Percentiles rank a stretch among this genome's conserved stretches.
Conservation (phyloP, 2,113 vertebrate genomes). For the Takifugu bimaculatus region DNA sequence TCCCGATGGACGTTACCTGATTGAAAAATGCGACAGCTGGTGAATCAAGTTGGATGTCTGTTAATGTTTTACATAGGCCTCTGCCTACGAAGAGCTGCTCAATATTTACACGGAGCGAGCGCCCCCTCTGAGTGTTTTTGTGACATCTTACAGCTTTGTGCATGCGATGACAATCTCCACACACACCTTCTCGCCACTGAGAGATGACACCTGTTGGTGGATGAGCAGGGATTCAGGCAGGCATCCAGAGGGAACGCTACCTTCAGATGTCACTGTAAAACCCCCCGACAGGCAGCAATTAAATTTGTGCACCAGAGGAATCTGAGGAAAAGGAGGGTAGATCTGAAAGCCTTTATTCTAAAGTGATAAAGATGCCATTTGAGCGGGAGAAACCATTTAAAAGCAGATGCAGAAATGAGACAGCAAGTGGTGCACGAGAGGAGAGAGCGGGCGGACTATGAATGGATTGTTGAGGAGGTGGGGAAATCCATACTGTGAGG, state of each 20-base stretch:
- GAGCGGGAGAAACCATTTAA: conserved; percentile 16
- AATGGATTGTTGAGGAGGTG: background rate
- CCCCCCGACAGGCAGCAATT: conserved; percentile 35
- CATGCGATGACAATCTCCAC: conserved; percentile 24
- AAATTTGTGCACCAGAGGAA: conserved; percentile 52
- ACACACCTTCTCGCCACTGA: conserved; percentile 10
- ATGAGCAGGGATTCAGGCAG: conserved; percentile 26
- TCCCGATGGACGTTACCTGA: conserved; percentile 42
- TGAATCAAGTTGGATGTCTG: conserved; percentile 24
- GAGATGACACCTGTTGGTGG: conserved; percentile 3
- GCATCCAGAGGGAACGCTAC: conserved; percentile 37
- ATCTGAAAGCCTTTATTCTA: conserved; percentile 30
- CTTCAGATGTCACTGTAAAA: conserved; percentile 52
- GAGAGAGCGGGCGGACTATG: background rate
- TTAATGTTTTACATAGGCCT: conserved; percentile 9
- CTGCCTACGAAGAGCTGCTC: conserved; percentile 21
- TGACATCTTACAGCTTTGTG: conserved; percentile 8
- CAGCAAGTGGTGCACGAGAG: background rate
- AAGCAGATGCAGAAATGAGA: conserved; percentile 18
- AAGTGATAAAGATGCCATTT: background rate
- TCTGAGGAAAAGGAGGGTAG: conserved; percentile 41
- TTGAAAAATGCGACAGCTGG: conserved; percentile 43
- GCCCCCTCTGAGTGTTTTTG: conserved; percentile 10
- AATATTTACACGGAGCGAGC: conserved; percentile 15
- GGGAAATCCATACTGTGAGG: conserved; percentile 27